A percentile compares a stretch with the other conserved stretches of the same genome.
These are phyloP conservation scores for Enteromius treurensis DNA, from an alignment of 2,797 vertebrate species.

Conservation along the genomic window DNA sequence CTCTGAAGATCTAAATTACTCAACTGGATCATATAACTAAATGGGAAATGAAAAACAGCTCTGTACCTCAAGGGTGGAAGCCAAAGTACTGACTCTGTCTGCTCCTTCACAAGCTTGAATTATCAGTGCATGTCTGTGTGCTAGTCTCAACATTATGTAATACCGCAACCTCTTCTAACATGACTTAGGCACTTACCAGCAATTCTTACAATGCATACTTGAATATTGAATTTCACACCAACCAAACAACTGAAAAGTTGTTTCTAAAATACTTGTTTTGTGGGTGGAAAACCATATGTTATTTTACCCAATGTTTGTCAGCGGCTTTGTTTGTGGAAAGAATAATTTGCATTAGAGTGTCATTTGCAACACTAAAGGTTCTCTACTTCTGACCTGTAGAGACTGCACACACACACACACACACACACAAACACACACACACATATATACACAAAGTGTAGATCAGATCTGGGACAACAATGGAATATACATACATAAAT, in stretches of 20 bases:
- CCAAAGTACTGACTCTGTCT: slow-evolving; percentile 34
- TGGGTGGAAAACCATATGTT: slow-evolving; percentile 18
- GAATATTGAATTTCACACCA: slow-evolving; percentile 17
- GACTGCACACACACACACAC: background rate
- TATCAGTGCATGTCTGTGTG: slow-evolving; percentile 30
- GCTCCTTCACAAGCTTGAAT: slow-evolving; percentile 44
- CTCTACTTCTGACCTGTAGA: background rate
- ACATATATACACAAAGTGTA: background rate
- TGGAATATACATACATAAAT: background rate
- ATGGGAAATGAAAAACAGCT: slow-evolving; percentile 44
- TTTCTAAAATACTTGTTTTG: slow-evolving; percentile 1
- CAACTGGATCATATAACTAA: slow-evolving; percentile 52
- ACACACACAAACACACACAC: background rate
- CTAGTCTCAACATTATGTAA: slow-evolving; percentile 40
- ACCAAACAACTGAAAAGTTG: slow-evolving; percentile 27
- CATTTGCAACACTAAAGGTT: background rate
- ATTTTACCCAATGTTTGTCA: background rate
- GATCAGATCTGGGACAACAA: background rate
- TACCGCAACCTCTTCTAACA: slow-evolving; percentile 1
- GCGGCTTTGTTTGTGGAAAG: background rate
- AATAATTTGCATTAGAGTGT: background rate
- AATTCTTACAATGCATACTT: slow-evolving; percentile 5
- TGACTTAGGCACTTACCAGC: slow-evolving; percentile 20
- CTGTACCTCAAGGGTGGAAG: slow-evolving; percentile 30
- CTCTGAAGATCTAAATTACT: slow-evolving; percentile 40